Conservation (phyloP, 2,797 vertebrate species). For the Thunnus albacares region DNA sequence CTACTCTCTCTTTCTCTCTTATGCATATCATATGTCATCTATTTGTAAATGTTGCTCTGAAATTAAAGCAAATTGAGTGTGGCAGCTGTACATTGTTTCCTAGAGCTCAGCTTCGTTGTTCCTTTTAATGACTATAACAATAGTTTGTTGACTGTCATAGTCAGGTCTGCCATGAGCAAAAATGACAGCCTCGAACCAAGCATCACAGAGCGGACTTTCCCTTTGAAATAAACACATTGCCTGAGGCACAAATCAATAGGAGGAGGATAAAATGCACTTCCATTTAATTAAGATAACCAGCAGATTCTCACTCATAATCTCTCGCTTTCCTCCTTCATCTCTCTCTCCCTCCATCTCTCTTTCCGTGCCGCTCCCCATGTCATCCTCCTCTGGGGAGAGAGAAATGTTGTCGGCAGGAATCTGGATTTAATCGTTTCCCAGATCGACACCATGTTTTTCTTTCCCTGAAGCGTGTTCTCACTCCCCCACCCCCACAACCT, state of each 20-base stretch:
- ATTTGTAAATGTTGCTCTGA: slow-evolving; percentile 17
- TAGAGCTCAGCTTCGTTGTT: slow-evolving; percentile 42
- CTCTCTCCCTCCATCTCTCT: slow-evolving; percentile 48
- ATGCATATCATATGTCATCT: slow-evolving; percentile 41
- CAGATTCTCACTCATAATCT: slow-evolving; percentile 74
- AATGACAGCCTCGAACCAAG: slow-evolving; percentile 38
- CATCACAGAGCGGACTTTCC: slow-evolving; percentile 42
- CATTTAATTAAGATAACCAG: slow-evolving; percentile 86
- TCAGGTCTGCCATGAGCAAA: slow-evolving; percentile 27
- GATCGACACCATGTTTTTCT: slow-evolving; percentile 74
- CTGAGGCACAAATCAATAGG: slow-evolving; percentile 76
- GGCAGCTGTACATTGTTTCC: slow-evolving; percentile 52
- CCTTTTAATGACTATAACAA: slow-evolving; percentile 46
- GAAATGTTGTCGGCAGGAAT: slow-evolving; percentile 75
- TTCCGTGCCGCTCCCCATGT: slow-evolving; percentile 53
- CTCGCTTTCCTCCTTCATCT: slow-evolving; percentile 43
- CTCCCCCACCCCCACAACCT: slow-evolving; percentile 46
- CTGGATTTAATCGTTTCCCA: slow-evolving; percentile 79
- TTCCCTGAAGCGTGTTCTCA: slow-evolving; percentile 69
- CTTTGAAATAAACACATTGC: slow-evolving; percentile 70
- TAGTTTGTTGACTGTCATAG: slow-evolving; percentile 57
- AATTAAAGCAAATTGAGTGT: slow-evolving; percentile 37
- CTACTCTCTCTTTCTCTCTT: slow-evolving; percentile 1
- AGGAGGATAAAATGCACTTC: slow-evolving; percentile 78
- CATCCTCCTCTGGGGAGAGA: slow-evolving; percentile 61